Evolutionary conservation across 92 coral and sea anemone genomes (phyloP).

Genomic region (Epizoanthus illoricatus): DNA sequence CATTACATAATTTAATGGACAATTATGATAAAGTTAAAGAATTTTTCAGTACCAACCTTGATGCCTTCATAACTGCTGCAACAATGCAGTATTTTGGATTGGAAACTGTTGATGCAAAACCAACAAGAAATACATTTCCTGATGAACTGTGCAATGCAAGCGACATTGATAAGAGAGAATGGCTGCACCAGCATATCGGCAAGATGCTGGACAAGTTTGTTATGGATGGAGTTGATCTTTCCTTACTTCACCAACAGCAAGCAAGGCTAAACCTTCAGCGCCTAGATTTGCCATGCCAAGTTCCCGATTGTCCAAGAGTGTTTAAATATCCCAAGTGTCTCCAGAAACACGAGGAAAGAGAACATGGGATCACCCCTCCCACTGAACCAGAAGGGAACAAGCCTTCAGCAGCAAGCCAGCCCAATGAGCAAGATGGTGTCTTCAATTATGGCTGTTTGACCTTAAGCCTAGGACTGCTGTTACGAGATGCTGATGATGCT

Average conservation of each 20-base stretch:
- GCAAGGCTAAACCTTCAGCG: not conserved
- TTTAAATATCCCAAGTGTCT: slow-evolving; percentile 36
- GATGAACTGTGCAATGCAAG: slow-evolving; percentile 10
- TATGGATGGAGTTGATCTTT: slow-evolving; percentile 45
- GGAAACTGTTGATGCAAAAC: slow-evolving; percentile 25
- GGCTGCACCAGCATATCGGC: slow-evolving; percentile 44
- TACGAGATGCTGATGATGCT: slow-evolving; percentile 63
- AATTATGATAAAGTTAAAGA: slow-evolving; percentile 44
- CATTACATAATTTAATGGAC: slow-evolving; percentile 36
- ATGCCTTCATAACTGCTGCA: slow-evolving; percentile 56
- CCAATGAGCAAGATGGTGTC: slow-evolving; percentile 8
- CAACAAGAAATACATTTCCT: slow-evolving; percentile 36
- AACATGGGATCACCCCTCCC: slow-evolving; percentile 16
- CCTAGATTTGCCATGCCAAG: slow-evolving; percentile 38
- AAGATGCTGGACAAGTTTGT: slow-evolving; percentile 48
- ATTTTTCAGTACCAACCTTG: slow-evolving; percentile 43
- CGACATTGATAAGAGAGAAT: slow-evolving; percentile 42
- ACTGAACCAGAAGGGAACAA: slow-evolving; percentile 8
- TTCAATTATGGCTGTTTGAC: slow-evolving; percentile 63
- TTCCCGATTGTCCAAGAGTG: slow-evolving; percentile 22
- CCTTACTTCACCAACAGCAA: not conserved
- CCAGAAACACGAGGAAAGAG: slow-evolving; percentile 14
- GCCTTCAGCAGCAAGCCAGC: slow-evolving; percentile 4
- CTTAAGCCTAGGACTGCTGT: slow-evolving; percentile 55
- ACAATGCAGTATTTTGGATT: slow-evolving; percentile 51